Evolutionary conservation across 2,797 vertebrate genomes (phyloP).

Genomic region (Poecilia velifera): DNA sequence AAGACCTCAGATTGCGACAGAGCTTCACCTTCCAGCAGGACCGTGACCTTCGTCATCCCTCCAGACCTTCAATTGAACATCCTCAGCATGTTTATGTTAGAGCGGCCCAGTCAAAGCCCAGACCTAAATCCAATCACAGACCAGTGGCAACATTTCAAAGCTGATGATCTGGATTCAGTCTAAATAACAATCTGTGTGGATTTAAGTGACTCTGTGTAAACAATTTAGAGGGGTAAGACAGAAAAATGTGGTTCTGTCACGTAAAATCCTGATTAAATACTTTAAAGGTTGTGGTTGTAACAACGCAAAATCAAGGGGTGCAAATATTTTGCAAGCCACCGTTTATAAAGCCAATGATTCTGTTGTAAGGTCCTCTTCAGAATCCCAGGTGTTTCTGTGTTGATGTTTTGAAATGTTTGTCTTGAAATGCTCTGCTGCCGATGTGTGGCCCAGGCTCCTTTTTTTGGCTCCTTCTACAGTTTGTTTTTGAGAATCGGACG

Average conservation of each 20-base stretch:
- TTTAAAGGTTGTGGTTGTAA: background rate
- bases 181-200: background rate
- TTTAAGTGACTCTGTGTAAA: background rate
- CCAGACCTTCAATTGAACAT: background rate
- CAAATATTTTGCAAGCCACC: background rate
- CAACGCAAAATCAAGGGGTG: background rate
- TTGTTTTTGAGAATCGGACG: constrained; percentile 66
- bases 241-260: background rate
- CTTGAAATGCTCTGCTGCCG: constrained; percentile 66
- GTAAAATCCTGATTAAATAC: background rate
- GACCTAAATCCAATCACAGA: background rate
- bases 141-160: background rate
- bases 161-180: background rate
- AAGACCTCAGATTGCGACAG: background rate
- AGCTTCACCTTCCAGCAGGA: background rate
- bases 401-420: constrained; percentile 47
- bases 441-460: constrained; percentile 58
- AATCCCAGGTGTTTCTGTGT: constrained; percentile 39
- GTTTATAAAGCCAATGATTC: background rate
- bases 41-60: background rate
- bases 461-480: constrained; percentile 37
- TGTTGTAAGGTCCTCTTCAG: background rate
- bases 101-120: background rate
- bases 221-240: background rate
- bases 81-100: background rate